Conservation (phyloP, 2,797 vertebrate species). For the Cyprinodon diabolis region DNA sequence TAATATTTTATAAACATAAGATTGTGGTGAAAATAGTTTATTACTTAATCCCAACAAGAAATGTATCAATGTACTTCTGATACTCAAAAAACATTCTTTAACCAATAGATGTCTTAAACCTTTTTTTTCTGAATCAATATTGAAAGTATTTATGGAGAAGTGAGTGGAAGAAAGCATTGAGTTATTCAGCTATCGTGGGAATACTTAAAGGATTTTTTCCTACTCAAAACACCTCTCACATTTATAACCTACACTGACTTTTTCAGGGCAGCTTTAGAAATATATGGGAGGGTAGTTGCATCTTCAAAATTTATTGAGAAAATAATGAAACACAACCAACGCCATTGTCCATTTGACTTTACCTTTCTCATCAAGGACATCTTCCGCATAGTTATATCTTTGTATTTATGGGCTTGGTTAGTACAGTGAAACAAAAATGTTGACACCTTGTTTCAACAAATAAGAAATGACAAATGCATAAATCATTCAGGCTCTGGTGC, state of each 20-base stretch:
- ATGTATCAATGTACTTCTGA: background rate
- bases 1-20: background rate
- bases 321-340: conserved; percentile 21
- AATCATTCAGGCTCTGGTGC: conserved; percentile 79
- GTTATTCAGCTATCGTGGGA: background rate
- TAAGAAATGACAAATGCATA: conserved; percentile 84
- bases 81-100: background rate
- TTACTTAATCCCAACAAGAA: background rate
- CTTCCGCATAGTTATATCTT: conserved; percentile 53
- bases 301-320: conserved; percentile 32
- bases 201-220: conserved; percentile 24
- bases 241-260: background rate
- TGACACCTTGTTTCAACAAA: conserved; percentile 82
- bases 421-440: conserved; percentile 69
- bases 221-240: conserved; percentile 5
- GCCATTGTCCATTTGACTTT: conserved; percentile 68
- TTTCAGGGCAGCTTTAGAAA: conserved; percentile 34
- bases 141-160: conserved; percentile 32
- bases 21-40: background rate
- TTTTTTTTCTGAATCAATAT: conserved; percentile 5
- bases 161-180: conserved; percentile 34
- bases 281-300: conserved; percentile 36
- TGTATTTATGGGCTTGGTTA: conserved; percentile 65
- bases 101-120: background rate
- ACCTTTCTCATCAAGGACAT: conserved; percentile 73